phyloP scores from a whole-genome alignment of 2,113 vertebrate species.

The Turnix velox region DNA sequence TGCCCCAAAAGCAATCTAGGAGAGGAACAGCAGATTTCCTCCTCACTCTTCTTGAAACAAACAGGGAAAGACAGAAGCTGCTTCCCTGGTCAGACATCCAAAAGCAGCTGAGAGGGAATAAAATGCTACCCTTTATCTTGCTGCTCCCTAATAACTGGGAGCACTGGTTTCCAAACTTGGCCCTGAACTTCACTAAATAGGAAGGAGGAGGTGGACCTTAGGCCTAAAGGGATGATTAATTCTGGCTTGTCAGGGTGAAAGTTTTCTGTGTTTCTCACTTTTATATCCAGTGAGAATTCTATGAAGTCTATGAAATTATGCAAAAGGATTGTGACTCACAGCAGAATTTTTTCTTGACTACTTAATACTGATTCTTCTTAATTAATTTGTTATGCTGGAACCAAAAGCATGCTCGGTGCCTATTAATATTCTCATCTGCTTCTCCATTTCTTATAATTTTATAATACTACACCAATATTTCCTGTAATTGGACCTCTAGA shows the following conservation, averaged over 20 bases:
- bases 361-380: constrained; percentile 3
- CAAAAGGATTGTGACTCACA: background rate
- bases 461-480: constrained; percentile 27
- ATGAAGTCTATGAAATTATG: background rate
- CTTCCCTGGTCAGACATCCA: background rate
- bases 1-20: background rate
- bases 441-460: constrained; percentile 13
- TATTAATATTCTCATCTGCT: constrained; percentile 34
- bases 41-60: background rate
- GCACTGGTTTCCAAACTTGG: accelerated
- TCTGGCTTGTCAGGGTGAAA: background rate
- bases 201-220: background rate
- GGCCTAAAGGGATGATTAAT: background rate
- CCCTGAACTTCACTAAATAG: background rate
- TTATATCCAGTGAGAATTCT: constrained; percentile 4
- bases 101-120: background rate
- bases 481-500: constrained; percentile 48
- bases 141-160: background rate
- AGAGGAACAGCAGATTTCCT: background rate
- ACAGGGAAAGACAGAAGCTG: background rate
- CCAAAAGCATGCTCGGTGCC: constrained; percentile 6
- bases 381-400: constrained; percentile 24
- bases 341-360: constrained; percentile 5
- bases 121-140: background rate
- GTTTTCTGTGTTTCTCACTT: background rate